Evolutionary conservation across 2,888 invertebrate species (phyloP), one percentile per base, ranked within the genome.

Genomic region (Drosophila ustulata): DNA sequence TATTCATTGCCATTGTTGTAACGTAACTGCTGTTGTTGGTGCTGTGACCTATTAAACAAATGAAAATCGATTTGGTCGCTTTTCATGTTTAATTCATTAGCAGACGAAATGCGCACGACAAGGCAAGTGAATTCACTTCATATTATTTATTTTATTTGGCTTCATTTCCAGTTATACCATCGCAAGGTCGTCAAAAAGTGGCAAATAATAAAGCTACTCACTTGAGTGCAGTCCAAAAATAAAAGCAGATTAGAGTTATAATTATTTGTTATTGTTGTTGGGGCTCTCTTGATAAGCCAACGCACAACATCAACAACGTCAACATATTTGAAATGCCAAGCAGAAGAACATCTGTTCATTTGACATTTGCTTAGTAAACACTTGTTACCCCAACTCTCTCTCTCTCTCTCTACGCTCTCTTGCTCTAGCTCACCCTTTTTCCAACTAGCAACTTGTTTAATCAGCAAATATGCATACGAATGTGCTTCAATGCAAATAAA

Each of bases 71-170:
- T 69, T 79, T 74, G 61, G 46, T 47, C 32, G 61, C 61, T 71
- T 75, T 62, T 62, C 71, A 75, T 75, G 76, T 71, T 75, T 75
- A 71, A 71, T 75, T 75, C 62, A 75, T 71, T 71, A 75, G 61
- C 66, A 43, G 34, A 25, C 59, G 25, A 59, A 32, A 32, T 41
- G 32, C 34, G 53, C 58, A 55, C 41, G 34, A 23, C 53, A 62
- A 43, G 13, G 11, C 13, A 56, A 61, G 41, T 66, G 49, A 46
- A 75, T 61, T 53, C 8, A n/a, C 50, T 37, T 13, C 18, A 64
- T 30, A 30, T 30, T 30, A 30, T 30, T 30, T 30, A 30, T 30
- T 30, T 30, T 30, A 23, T 58, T 39, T 49, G 18, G 45, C 3
- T 26, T 59, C 30, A 66, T 32, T 55, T 50, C 13, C 45, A 65